phyloP scores from a whole-genome alignment of 2,113 vertebrate species.

The Aramus guarauna region DNA sequence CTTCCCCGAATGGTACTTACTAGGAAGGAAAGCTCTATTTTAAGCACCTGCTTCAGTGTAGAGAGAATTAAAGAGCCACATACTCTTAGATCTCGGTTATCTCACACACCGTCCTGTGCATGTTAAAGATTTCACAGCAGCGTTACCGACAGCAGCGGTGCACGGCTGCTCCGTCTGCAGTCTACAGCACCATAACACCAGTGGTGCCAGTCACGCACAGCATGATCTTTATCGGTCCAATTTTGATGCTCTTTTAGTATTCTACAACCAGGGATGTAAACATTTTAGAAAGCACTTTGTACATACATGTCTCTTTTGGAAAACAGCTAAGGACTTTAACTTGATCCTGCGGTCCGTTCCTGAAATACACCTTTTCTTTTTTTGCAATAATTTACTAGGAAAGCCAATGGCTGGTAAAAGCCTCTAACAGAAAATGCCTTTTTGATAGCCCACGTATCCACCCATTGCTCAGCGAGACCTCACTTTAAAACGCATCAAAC shows the following conservation, averaged over 20 bases:
- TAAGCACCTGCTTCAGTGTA: neutral
- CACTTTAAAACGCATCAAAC: neutral
- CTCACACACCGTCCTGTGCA: accelerated
- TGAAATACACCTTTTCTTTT: neutral
- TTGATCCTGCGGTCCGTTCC: accelerated
- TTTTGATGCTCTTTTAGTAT: neutral
- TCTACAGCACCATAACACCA: accelerated
- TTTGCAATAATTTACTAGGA: neutral
- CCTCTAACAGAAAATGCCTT: neutral
- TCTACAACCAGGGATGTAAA: neutral
- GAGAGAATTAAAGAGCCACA: neutral
- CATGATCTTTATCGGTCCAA: neutral
- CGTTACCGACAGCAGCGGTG: accelerated
- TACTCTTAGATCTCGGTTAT: neutral
- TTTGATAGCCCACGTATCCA: neutral
- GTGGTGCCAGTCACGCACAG: neutral
- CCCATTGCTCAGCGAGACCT: accelerated
- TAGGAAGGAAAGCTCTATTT: neutral
- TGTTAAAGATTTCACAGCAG: neutral
- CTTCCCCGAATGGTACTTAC: neutral
- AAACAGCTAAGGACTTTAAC: neutral
- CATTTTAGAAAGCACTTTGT: neutral
- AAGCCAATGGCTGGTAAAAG: neutral
- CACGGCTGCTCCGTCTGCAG: neutral
- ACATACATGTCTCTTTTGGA: accelerated